phyloP scores from a whole-genome alignment of 2,113 vertebrate genomes.

The Lepus europaeus region DNA sequence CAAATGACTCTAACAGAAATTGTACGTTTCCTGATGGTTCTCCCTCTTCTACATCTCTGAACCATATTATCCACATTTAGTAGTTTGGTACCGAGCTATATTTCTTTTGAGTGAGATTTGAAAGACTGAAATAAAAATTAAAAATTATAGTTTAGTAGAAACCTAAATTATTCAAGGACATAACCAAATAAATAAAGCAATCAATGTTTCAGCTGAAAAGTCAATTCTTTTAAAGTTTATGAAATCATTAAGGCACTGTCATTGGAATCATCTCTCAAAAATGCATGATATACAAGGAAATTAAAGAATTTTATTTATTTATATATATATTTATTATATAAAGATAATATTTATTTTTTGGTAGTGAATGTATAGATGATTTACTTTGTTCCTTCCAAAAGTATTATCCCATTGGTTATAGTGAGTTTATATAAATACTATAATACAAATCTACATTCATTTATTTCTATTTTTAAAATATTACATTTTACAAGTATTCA shows the following conservation, averaged over 20 bases:
- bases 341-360: neutral
- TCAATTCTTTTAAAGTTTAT: constrained; percentile 5
- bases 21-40: neutral
- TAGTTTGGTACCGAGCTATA: neutral
- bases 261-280: neutral
- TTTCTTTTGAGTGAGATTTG: constrained; percentile 2
- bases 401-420: neutral
- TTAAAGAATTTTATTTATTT: constrained; percentile 4
- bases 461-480: constrained; percentile 21
- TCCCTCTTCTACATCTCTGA: neutral
- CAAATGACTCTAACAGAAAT: neutral
- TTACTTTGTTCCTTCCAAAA: neutral
- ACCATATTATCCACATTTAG: neutral
- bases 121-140: neutral
- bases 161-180: neutral
- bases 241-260: neutral
- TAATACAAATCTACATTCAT: neutral
- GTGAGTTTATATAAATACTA: neutral
- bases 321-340: no score
- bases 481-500: neutral
- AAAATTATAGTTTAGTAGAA: neutral
- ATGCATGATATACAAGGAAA: neutral
- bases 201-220: neutral
- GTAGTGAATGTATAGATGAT: neutral
- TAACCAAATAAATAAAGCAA: neutral